Evolutionary conservation across 1,140 invertebrate genomes (phyloP).

Genomic region (Orius insidiosus): DNA sequence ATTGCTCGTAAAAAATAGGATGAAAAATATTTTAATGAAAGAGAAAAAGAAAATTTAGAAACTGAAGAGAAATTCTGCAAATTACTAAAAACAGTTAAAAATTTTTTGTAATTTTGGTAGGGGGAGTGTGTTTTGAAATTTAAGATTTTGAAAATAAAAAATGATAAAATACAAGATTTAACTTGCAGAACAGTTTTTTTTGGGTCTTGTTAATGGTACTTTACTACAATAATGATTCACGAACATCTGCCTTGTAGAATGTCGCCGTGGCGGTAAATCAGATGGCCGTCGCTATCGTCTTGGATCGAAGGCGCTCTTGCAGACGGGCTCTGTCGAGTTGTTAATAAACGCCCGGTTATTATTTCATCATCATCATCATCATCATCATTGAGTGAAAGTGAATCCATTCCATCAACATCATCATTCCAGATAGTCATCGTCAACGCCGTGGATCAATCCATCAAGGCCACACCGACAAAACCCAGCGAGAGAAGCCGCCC

Average conservation of each 20-base stretch:
- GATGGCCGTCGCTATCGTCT: conserved; percentile 98
- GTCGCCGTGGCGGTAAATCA: conserved; percentile 96
- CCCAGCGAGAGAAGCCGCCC: conserved; percentile 20
- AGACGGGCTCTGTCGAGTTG: conserved; percentile 39
- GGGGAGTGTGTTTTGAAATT: background rate
- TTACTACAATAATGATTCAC: conserved; percentile 31
- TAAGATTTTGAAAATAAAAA: background rate
- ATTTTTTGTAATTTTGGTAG: too few relatives aligned
- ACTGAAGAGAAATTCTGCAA: conserved; percentile 1
- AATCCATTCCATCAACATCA: conserved; percentile 8
- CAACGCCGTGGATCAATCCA: background rate
- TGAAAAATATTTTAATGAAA: too few relatives aligned
- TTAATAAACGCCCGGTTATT: background rate
- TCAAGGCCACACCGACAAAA: conserved; percentile 16
- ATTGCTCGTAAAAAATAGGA: too few relatives aligned
- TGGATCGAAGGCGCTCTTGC: conserved; percentile 66
- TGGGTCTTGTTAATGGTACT: conserved; percentile 5
- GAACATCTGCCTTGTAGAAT: conserved; percentile 97
- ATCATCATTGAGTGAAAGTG: conserved; percentile 55
- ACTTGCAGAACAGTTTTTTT: conserved; percentile 8
- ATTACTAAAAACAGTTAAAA: background rate
- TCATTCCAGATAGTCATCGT: conserved; percentile 12
- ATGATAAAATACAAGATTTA: background rate
- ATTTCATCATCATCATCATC: conserved; percentile 46
- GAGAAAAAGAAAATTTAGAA: background rate